phyloP scores from a whole-genome alignment of 2,113 vertebrate species.

The Cettia cetti region DNA sequence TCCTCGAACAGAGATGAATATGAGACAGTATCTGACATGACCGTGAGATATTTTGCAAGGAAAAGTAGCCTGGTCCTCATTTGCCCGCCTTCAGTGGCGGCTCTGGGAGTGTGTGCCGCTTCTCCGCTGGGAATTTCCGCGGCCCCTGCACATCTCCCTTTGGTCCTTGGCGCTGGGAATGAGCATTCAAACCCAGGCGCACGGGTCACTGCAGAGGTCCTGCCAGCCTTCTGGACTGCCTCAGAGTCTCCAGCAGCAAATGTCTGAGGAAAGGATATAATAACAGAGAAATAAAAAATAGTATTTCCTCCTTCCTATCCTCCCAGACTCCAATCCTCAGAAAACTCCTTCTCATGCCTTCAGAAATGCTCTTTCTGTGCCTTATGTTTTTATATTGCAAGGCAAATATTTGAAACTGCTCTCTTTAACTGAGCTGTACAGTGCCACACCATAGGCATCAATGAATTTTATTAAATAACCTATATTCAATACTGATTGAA shows the following conservation, averaged over 20 bases:
- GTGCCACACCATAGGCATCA: background rate
- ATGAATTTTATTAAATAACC: background rate
- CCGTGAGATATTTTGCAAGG: background rate
- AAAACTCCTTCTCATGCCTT: background rate
- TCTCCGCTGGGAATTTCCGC: background rate
- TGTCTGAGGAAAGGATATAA: background rate
- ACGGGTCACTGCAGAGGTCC: background rate
- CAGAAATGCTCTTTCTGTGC: background rate
- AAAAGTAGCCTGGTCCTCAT: background rate
- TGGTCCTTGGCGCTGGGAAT: background rate
- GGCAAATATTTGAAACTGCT: background rate
- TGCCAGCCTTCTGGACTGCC: background rate
- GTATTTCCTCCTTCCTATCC: background rate
- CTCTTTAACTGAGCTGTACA: background rate
- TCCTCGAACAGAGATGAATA: background rate
- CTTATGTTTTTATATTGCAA: background rate
- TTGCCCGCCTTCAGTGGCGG: accelerated
- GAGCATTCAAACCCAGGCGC: accelerated
- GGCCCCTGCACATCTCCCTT: background rate
- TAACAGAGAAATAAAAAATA: background rate
- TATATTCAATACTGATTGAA: background rate
- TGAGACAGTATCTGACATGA: background rate
- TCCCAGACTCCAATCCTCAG: background rate
- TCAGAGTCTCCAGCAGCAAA: background rate
- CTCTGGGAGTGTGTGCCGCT: background rate